These are phyloP conservation scores for Tetragonisca angustula DNA, from an alignment of 2,888 invertebrate genomes.

Conservation along the genomic window DNA sequence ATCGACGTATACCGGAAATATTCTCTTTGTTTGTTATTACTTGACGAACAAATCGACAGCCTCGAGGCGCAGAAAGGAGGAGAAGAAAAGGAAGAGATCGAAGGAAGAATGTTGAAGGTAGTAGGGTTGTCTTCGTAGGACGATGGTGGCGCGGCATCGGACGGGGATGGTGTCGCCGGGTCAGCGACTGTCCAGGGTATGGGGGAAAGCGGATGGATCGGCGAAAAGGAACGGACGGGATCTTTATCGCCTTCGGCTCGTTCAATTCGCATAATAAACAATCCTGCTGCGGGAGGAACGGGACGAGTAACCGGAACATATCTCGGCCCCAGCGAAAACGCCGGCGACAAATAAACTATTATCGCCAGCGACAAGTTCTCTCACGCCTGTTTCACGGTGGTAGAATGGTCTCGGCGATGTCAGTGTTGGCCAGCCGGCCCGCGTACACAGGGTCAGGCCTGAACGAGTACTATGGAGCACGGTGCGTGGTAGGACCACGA, in stretches of 20 bases:
- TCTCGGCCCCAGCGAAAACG: slow-evolving; percentile 76
- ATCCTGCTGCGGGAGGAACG: slow-evolving; percentile 78
- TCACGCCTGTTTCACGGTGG: slow-evolving; percentile 77
- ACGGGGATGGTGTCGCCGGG: slow-evolving; percentile 1
- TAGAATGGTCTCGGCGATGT: slow-evolving; percentile 53
- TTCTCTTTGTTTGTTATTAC: too few relatives aligned
- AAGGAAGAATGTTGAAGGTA: slow-evolving; percentile 11
- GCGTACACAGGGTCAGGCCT: slow-evolving; percentile 35
- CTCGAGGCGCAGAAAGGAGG: background rate
- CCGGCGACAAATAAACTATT: slow-evolving; percentile 84
- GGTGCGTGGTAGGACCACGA: slow-evolving; percentile 35
- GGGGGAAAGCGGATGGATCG: slow-evolving; percentile 47
- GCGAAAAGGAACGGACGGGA: slow-evolving; percentile 71
- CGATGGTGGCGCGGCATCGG: slow-evolving; percentile 7
- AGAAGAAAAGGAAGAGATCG: slow-evolving; percentile 1
- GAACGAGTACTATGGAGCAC: slow-evolving; percentile 68
- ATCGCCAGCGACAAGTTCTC: slow-evolving; percentile 84
- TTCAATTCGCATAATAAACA: slow-evolving; percentile 83
- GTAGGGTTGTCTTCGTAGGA: background rate
- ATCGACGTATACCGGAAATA: too few relatives aligned
- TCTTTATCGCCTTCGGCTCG: slow-evolving; percentile 83
- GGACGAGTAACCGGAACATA: slow-evolving; percentile 82
- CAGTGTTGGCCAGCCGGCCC: slow-evolving; percentile 28
- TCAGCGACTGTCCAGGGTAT: background rate
- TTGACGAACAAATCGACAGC: too few relatives aligned